Base-by-base conservation (phyloP, 2,113 vertebrate species). In the Chamaetylas fuelleborni region DNA sequence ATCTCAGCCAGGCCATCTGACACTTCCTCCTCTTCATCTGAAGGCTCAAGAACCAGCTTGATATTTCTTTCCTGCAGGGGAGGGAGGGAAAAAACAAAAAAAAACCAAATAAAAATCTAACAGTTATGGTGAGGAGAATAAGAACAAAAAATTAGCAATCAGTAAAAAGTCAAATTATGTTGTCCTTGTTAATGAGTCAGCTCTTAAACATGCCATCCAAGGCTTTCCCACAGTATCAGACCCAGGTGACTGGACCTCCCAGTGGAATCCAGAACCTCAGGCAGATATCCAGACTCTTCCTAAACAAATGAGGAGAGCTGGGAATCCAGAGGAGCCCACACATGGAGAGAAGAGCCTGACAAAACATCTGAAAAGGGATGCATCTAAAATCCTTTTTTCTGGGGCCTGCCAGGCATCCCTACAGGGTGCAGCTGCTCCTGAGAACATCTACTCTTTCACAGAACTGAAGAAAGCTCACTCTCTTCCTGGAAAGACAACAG, bases 61-160 rank as follows among this genome's bases (percentile, higher is more conserved):
- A 99, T 98, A 23, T 98, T 98, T 91, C 99, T 98, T 79, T 98
- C 97, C 99, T 99, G 74, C 6, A 73, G 53, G 23, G 17, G 10
- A 78, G 9, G n/a, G 57, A 83, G 8, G 14, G 18, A 15, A 13
- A 56, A 50, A 56, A 4, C 18, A 67, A 73, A 42, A 36, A 50
- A 5, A 28, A 17, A 28, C 2, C 5, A 62, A 51, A 5, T 25
- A 54, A 76, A 93, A 92, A 1, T 14, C 45, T 11, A 88, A 67
- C 3, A 24, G 11, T 7, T 57, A 8, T 1, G 14, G 19, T 10
- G 38, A 4, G 42, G 33, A 60, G 33, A 57, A 3, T 14, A 60
- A 64, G 14, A 88, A 48, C 7, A 33, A 79, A 65, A 78, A 57
- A 47, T 10, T 0, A 69, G 33, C 66, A 43, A 17, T 13, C 19